Percentiles rank a stretch among this genome's conserved stretches.
Conservation (phyloP, 1,140 invertebrate genomes). For the Grapholita molesta region DNA sequence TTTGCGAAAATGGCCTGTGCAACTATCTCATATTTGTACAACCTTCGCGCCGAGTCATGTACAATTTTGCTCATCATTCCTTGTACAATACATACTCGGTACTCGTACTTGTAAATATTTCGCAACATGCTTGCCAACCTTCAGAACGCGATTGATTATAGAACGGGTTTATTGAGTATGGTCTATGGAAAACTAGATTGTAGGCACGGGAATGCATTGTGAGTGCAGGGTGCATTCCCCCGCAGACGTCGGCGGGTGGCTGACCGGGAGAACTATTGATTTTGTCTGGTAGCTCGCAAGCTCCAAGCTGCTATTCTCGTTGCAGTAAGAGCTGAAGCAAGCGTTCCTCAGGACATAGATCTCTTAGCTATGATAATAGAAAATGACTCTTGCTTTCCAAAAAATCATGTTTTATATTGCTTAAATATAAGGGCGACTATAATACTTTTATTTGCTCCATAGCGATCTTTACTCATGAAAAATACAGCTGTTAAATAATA, state of each 20-base stretch:
- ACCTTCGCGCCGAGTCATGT: background rate
- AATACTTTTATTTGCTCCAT: too few relatives aligned
- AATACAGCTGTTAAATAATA: too few relatives aligned
- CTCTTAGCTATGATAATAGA: background rate
- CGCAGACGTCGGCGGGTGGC: conserved; percentile 42
- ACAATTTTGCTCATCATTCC: background rate
- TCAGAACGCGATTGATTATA: background rate
- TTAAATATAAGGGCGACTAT: too few relatives aligned
- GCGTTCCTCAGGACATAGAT: background rate
- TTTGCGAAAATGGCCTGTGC: background rate
- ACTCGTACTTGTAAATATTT: too few relatives aligned
- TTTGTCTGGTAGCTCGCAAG: conserved; percentile 47
- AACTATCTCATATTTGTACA: background rate
- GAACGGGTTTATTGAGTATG: background rate
- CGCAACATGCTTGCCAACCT: background rate
- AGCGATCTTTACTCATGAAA: too few relatives aligned
- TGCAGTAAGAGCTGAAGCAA: background rate
- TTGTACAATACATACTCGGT: background rate
- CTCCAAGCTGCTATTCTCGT: background rate
- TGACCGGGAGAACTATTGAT: conserved; percentile 54
- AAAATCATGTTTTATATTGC: too few relatives aligned
- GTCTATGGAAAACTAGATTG: background rate
- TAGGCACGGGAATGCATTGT: background rate
- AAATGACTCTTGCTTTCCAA: too few relatives aligned
- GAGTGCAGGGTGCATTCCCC: conserved; percentile 38